phyloP scores from a whole-genome alignment of 2,113 vertebrate species.

The Pseudopodoces humilis region DNA sequence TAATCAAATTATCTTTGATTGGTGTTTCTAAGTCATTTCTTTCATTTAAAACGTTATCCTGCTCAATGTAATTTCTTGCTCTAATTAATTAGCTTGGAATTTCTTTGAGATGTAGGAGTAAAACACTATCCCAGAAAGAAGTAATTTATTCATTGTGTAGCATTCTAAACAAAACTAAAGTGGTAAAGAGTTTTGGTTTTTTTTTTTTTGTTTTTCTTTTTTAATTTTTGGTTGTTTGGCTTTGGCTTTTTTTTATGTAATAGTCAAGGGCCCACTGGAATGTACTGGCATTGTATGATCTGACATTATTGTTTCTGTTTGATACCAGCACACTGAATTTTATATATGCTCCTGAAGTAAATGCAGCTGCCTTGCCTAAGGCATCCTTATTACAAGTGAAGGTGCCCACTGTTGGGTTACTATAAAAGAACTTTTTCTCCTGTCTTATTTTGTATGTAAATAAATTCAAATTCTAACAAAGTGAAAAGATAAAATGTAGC shows the following conservation, averaged over 20 bases:
- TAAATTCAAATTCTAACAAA: slow-evolving; percentile 32
- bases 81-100: slow-evolving; percentile 64
- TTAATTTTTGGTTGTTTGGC: not conserved
- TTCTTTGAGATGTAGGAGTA: slow-evolving; percentile 55
- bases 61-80: slow-evolving; percentile 62
- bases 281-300: slow-evolving; percentile 44
- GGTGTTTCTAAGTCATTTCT: slow-evolving; percentile 62
- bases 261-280: slow-evolving; percentile 10
- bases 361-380: slow-evolving; percentile 53
- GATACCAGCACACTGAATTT: slow-evolving; percentile 61
- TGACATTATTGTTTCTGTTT: slow-evolving; percentile 39
- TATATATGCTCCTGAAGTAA: slow-evolving; percentile 47
- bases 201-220: not conserved
- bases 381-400: slow-evolving; percentile 52
- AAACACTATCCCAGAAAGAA: slow-evolving; percentile 38
- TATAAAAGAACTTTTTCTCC: slow-evolving; percentile 48
- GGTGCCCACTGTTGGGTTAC: slow-evolving; percentile 34
- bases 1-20: slow-evolving; percentile 67
- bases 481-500: slow-evolving; percentile 19
- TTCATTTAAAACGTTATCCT: slow-evolving; percentile 61
- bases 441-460: slow-evolving; percentile 57
- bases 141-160: slow-evolving; percentile 41
- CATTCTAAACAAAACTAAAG: slow-evolving; percentile 47
- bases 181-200: not conserved
- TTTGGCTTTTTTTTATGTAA: not conserved